A percentile compares a stretch with the other conserved stretches of the same genome.
Evolutionary conservation across 2,797 vertebrate genomes (phyloP).

Genomic region (Helostoma temminkii): DNA sequence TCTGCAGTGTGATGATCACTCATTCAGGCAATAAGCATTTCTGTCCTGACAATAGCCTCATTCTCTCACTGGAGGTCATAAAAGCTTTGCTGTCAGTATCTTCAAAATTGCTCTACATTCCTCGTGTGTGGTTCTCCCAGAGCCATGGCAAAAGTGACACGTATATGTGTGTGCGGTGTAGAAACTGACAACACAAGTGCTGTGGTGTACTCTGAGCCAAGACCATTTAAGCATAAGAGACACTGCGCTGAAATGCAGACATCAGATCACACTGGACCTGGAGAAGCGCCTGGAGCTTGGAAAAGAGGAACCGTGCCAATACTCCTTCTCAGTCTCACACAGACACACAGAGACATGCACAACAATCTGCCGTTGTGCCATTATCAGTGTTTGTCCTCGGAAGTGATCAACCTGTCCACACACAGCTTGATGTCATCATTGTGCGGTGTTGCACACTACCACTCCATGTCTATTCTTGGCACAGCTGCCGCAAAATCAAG

Average conservation of each 20-base stretch:
- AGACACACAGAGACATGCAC: conserved; percentile 20
- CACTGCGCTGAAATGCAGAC: conserved; percentile 27
- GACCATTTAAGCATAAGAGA: conserved; percentile 28
- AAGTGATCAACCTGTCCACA: conserved; percentile 21
- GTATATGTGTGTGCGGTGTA: conserved; percentile 18
- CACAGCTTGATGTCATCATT: conserved; percentile 37
- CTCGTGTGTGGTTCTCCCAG: conserved; percentile 39
- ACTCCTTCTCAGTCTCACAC: conserved; percentile 7
- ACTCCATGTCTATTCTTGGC: conserved; percentile 53
- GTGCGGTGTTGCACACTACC: conserved; percentile 13
- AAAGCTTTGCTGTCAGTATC: conserved; percentile 60
- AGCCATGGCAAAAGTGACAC: conserved; percentile 52
- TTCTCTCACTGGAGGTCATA: conserved; percentile 59
- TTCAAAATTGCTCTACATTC: conserved; percentile 68
- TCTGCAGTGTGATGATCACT: conserved; percentile 38
- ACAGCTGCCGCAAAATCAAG: conserved; percentile 37
- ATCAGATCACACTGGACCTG: conserved; percentile 41
- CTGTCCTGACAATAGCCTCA: conserved; percentile 64
- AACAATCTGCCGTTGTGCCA: conserved; percentile 20
- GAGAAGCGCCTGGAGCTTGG: conserved; percentile 32
- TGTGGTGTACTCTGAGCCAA: not conserved
- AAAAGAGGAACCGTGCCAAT: conserved; percentile 44
- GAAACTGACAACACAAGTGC: conserved; percentile 12
- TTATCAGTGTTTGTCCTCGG: conserved; percentile 23
- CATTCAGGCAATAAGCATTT: conserved; percentile 43